These are phyloP conservation scores for Bruchidius siliquastri DNA, from an alignment of 2,888 invertebrate genomes.

Conservation along the genomic window DNA sequence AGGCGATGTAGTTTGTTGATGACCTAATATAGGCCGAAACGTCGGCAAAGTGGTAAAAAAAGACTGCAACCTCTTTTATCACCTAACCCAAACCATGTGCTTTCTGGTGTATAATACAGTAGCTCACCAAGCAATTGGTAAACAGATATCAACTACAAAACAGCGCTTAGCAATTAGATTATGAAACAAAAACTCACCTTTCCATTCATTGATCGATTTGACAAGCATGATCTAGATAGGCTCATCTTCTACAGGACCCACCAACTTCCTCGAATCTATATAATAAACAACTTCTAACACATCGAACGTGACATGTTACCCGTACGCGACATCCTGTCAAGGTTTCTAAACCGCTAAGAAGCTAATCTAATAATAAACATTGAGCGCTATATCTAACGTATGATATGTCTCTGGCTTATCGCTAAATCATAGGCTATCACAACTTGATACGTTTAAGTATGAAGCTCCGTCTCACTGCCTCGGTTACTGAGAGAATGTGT, in stretches of 20 bases:
- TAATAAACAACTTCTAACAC: neutral
- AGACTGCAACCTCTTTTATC: no score
- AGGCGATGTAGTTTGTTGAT: no score
- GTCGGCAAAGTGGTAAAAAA: no score
- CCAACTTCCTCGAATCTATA: neutral
- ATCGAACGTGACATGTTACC: neutral
- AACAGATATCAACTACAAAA: no score
- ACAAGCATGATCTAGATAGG: conserved; percentile 36
- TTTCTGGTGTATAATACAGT: no score
- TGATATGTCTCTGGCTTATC: neutral
- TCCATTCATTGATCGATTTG: conserved; percentile 36
- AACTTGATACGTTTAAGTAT: neutral
- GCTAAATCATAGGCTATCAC: neutral
- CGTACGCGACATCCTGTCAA: neutral
- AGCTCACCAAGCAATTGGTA: no score
- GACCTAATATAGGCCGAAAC: no score
- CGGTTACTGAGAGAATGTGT: neutral
- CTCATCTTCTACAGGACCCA: conserved; percentile 27
- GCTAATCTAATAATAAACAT: neutral
- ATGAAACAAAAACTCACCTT: conserved; percentile 29
- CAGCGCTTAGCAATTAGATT: no score
- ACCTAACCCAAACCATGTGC: no score
- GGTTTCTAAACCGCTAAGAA: neutral
- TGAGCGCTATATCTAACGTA: neutral
- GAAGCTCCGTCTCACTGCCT: neutral